Percentiles rank a stretch among this genome's conserved stretches.
phyloP scores from a whole-genome alignment of 2,888 invertebrate species.

The Drosophila suboccidentalis region DNA sequence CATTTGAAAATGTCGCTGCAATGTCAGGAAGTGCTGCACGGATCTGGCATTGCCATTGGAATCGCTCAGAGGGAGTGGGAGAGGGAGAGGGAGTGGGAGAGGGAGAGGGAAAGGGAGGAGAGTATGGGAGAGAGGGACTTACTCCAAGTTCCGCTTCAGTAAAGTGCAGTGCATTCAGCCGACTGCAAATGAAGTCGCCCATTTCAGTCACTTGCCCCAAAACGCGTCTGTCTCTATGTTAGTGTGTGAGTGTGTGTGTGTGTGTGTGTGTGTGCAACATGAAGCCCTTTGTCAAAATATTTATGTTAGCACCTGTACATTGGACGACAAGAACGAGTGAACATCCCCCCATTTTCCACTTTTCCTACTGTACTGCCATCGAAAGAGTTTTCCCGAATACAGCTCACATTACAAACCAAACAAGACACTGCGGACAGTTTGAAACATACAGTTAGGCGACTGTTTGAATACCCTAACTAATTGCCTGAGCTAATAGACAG shows the following conservation, averaged over 20 bases:
- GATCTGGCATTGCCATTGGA: constrained; percentile 33
- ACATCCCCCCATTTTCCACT: background rate
- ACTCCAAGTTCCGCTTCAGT: constrained; percentile 38
- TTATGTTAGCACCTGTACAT: constrained; percentile 73
- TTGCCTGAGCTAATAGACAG: no score
- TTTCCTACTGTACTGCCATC: background rate
- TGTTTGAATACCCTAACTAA: constrained; percentile 32
- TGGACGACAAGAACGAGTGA: constrained; percentile 22
- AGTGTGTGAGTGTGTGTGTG: background rate
- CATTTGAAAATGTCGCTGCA: constrained; percentile 67
- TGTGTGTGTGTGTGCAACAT: constrained; percentile 31
- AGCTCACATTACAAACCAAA: constrained; percentile 43
- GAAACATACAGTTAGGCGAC: background rate
- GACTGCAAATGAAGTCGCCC: constrained; percentile 65
- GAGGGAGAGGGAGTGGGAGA: no score
- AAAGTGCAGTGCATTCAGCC: constrained; percentile 55
- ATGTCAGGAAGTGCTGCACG: constrained; percentile 38
- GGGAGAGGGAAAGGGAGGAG: background rate
- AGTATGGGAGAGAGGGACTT: background rate
- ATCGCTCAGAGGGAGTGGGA: background rate
- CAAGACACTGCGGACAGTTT: constrained; percentile 3
- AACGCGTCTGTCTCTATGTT: background rate
- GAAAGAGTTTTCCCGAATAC: constrained; percentile 26
- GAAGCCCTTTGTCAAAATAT: constrained; percentile 71
- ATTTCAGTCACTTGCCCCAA: constrained; percentile 3